These are phyloP conservation scores for Dendropsophus ebraccatus DNA, from an alignment of 2,113 vertebrate species.

Conservation along the genomic window DNA sequence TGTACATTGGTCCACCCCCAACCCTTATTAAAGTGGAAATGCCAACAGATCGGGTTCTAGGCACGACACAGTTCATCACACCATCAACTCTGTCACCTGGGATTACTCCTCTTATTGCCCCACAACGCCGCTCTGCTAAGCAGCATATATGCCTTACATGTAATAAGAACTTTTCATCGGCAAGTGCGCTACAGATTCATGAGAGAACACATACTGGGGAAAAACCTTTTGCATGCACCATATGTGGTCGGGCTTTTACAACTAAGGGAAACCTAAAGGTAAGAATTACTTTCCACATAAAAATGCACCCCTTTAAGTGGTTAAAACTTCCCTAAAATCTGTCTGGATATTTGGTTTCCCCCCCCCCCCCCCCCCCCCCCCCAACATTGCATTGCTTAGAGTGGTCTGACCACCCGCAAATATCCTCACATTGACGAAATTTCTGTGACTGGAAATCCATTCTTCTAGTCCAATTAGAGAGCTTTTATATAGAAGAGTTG, in stretches of 20 bases:
- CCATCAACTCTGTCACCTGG: conserved; percentile 79
- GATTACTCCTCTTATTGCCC: conserved; percentile 73
- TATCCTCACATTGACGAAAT: too few relatives aligned
- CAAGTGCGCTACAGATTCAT: conserved; percentile 95
- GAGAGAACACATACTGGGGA: conserved; percentile 96
- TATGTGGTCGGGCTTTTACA: conserved; percentile 94
- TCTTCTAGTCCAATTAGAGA: too few relatives aligned
- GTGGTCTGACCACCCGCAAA: too few relatives aligned
- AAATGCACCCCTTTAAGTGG: too few relatives aligned
- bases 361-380: too few relatives aligned
- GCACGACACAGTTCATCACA: conserved; percentile 77
- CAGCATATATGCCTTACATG: conserved; percentile 89
- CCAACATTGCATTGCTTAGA: too few relatives aligned
- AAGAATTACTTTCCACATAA: not conserved
- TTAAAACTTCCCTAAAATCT: too few relatives aligned
- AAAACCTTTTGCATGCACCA: conserved; percentile 93
- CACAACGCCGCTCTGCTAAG: conserved; percentile 85
- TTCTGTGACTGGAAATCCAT: too few relatives aligned
- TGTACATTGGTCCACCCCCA: conserved; percentile 83
- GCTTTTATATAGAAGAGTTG: too few relatives aligned
- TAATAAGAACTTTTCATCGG: conserved; percentile 95
- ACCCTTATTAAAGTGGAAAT: conserved; percentile 89
- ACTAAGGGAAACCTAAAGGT: conserved; percentile 98
- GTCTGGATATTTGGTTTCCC: too few relatives aligned
- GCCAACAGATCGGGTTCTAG: conserved; percentile 81